Evolutionary conservation across 2,888 invertebrate species (phyloP), one percentile per base, ranked within the genome.

Genomic region (Crossocerus cetratus): DNA sequence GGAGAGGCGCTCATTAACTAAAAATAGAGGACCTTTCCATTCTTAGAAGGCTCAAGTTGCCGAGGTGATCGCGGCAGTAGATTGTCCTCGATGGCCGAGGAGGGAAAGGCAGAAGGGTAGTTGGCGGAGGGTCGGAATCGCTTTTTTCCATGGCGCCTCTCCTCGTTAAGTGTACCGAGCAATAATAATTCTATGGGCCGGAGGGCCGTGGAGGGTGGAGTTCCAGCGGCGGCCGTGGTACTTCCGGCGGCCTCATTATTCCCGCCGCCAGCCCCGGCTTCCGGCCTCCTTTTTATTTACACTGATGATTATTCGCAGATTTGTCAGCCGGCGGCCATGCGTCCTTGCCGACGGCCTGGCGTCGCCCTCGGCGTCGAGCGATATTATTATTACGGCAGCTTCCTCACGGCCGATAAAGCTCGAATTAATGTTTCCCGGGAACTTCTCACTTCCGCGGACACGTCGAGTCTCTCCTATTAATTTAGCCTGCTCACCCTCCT

Each of bases 151-250:
- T 32, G 32, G 32, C 32, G 32, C 4, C 32, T 8, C 5, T 11
- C 32, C 32, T 32, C 32, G 32, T 53, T 16, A 49, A 58, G 62
- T 62, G 55, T 14, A 43, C 13, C 45, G 62, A 64, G 56, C 67
- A 53, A 57, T 21, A 62, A 69, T 65, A 74, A 78, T 74, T 72
- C 69, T 23, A 72, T 72, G 61, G 69, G 55, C 53, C 69, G 32
- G 32, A 32, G 32, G 4, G 23, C 8, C 8, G 32, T 32, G 32
- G 32, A 8, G 32, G 32, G 32, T 11, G 45, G 21, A 43, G 18
- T 14, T 14, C 42, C 3, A n/a, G 21, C 54, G 45, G 22, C 58
- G 45, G n/a, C 44, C 2, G 21, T 16, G 4, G 8, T 20, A 22
- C 23, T 58, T 57, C 49, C 66, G 42, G 64, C 62, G 49, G n/a